Evolutionary conservation across 2,888 invertebrate species (phyloP).

Genomic region (Nomada lathburiana): DNA sequence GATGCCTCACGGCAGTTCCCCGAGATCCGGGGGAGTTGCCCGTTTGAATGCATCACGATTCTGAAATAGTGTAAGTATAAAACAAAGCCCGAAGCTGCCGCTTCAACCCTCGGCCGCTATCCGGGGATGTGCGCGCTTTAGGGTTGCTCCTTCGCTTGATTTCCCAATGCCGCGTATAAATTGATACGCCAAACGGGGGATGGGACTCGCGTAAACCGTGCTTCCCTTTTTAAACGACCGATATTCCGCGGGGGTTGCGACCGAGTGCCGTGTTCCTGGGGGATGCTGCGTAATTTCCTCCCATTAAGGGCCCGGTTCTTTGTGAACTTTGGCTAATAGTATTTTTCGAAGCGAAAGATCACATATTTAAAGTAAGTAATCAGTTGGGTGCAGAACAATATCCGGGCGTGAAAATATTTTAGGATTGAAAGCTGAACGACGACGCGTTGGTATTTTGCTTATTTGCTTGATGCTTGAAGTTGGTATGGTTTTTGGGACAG

Average conservation of each 20-base stretch:
- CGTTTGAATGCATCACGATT: constrained; percentile 78
- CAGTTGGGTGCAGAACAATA: neutral
- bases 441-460: no score
- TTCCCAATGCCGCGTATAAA: constrained; percentile 77
- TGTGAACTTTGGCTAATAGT: neutral
- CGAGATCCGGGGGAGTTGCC: constrained; percentile 53
- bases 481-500: neutral
- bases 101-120: constrained; percentile 61
- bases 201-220: constrained; percentile 49
- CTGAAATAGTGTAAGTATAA: constrained; percentile 79
- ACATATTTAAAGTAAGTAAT: neutral
- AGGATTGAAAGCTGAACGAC: no score
- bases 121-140: constrained; percentile 54
- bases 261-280: constrained; percentile 46
- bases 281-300: constrained; percentile 56
- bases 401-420: no score
- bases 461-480: no score
- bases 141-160: constrained; percentile 78
- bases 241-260: constrained; percentile 61
- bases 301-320: constrained; percentile 26
- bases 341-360: constrained; percentile 3
- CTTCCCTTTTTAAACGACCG: constrained; percentile 66
- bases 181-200: constrained; percentile 72
- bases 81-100: constrained; percentile 73
- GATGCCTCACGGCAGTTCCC: constrained; percentile 59